Evolutionary conservation across 64 coral and sea anemone species (phyloP), one percentile per base, ranked within the genome.

Genomic region (Stylophora pistillata): DNA sequence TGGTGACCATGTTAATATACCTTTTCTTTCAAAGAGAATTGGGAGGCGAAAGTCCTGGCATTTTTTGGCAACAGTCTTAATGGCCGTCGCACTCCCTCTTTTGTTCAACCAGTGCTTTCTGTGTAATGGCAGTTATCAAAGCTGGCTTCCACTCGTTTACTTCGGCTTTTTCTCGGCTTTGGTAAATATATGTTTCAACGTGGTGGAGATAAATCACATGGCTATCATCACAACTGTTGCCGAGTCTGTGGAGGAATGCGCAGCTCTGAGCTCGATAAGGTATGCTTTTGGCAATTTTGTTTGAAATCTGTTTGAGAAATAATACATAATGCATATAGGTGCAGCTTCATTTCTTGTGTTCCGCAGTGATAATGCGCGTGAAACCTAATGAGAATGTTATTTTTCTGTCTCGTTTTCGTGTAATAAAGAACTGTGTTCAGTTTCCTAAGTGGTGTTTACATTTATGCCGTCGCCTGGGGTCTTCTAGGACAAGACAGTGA

Each of bases 161-260:
- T 84, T 14, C 27, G 28, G 4, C 15, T n/a, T 65, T 32, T n/a
- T 66, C 2, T 25, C 12, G 26, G 32, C 32, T 30, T 1, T 66
- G 21, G 21, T 26, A 37, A 23, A 25, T 29, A 10, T 68, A 0
- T 56, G 30, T 30, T 84, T 61, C 13, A 70, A 21, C 32, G 5
- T 84, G 29, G 27, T 84, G 80, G 80, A 83, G 18, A 84, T 84
- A 23, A 84, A 70, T 53, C 80, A 84, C 30, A 12, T 83, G 29
- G 27, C 79, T n/a, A 31, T 84, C 17, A 66, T 84, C 5, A 25
- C 80, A 23, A 70, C 11, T 64, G 59, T 18, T 0, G 15, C 80
- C 41, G 41, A 84, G 15, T 33, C 17, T 5, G 21, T 66, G 0
- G 12, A 65, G 31, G 58, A 84, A 53, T 56, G 21, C 5, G 66